phyloP scores from a whole-genome alignment of 2,113 vertebrate species.

The Aramus guarauna region DNA sequence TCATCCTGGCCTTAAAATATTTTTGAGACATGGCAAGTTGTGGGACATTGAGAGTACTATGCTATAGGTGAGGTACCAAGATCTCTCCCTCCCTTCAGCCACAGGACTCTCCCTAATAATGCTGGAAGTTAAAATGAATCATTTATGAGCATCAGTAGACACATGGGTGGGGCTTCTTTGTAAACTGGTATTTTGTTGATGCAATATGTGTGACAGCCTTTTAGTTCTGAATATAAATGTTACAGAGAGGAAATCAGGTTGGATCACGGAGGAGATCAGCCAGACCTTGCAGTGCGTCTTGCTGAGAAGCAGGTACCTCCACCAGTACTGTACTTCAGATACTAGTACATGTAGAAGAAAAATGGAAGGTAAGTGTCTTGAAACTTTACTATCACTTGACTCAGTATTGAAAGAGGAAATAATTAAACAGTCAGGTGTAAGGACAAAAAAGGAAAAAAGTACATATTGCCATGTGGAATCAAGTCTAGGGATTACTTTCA shows the following conservation, averaged over 20 bases:
- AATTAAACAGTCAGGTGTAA: not conserved
- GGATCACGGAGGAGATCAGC: not conserved
- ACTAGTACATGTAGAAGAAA: conserved; percentile 29
- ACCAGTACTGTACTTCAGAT: not conserved
- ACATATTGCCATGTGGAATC: not conserved
- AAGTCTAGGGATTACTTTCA: not conserved
- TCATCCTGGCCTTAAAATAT: not conserved
- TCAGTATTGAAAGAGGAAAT: not conserved
- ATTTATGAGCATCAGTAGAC: conserved; percentile 68
- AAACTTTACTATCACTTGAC: not conserved
- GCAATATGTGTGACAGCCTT: conserved; percentile 52
- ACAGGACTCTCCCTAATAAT: conserved; percentile 27
- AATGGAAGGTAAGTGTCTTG: conserved; percentile 64
- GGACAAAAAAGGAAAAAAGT: not conserved
- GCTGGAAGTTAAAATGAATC: conserved; percentile 62
- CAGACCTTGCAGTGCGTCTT: not conserved
- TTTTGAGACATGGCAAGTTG: not conserved
- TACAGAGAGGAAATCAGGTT: conserved; percentile 44
- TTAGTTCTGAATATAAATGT: conserved; percentile 66
- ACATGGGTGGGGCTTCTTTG: conserved; percentile 55
- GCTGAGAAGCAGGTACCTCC: not conserved
- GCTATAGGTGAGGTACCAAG: not conserved
- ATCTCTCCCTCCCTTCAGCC: not conserved
- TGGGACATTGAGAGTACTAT: not conserved
- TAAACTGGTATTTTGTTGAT: conserved; percentile 60